Evolutionary conservation across 2,113 vertebrate genomes (phyloP).

Genomic region (Gila orcuttii): DNA sequence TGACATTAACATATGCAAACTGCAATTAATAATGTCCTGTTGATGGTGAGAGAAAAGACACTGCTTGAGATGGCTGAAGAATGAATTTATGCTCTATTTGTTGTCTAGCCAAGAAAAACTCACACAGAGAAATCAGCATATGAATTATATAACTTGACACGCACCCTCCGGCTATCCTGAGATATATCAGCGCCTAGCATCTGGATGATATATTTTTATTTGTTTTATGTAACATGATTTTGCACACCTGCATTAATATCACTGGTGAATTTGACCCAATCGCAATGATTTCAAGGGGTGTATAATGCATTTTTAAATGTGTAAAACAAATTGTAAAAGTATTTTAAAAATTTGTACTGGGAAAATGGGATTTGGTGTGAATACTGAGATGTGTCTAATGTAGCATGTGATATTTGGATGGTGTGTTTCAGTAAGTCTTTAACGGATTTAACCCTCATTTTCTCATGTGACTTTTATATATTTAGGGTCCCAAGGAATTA

Average conservation of each 20-base stretch:
- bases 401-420: background rate
- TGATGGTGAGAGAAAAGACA: background rate
- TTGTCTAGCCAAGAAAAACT: background rate
- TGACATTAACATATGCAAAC: background rate
- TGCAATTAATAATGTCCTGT: background rate
- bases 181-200: background rate
- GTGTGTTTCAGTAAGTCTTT: background rate
- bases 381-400: background rate
- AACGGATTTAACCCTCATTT: background rate
- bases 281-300: background rate
- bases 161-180: background rate
- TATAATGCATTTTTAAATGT: background rate
- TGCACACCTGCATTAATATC: background rate
- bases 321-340: background rate
- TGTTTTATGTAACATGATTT: background rate
- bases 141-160: slow-evolving; percentile 5
- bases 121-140: background rate
- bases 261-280: background rate
- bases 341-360: background rate
- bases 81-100: background rate
- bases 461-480: background rate
- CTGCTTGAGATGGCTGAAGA: background rate
- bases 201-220: background rate
- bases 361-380: background rate
- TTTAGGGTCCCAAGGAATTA: background rate